Evolutionary conservation across 2,888 invertebrate genomes (phyloP), one percentile per base, ranked within the genome.

Genomic region (Geophilus truncorum): DNA sequence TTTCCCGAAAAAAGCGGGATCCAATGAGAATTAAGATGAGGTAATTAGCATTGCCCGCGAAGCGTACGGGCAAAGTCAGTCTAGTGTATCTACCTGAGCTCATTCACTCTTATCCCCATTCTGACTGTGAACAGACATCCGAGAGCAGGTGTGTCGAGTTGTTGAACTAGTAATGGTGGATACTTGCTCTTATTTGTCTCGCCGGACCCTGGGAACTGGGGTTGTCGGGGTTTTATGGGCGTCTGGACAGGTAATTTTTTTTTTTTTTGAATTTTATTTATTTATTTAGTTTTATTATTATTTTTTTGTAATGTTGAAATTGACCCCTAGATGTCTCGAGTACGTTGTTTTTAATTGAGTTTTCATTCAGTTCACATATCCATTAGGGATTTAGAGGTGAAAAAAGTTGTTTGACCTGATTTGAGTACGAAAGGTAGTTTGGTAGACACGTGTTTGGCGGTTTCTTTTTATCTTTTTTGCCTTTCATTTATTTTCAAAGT

Each of bases 81-180:
- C 18, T 57, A 21, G 57, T 57, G 57, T 57, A 21, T 57, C 57
- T 57, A 57, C 57, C 10, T 57, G 57, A 57, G 57, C 57, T 57
- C 57, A 57, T 57, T 57, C 57, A 57, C 57, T 57, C 57, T 57
- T 57, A 57, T 57, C 57, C 57, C 57, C 57, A 18, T 57, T 57
- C 57, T 18, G 57, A 21, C 18, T 3, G 7, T 7, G n/a, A n/a
- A 9, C 21, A 9, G 57, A 57, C 57, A 18, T 57, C 10, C 57
- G 18, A 18, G 18, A 9, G 15, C 57, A 57, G 57, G 57, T 57
- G 57, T 23, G 10, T 21, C 7, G 51, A 57, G 57, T 57, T 2
- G 57, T 18, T 57, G 21, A 57, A 57, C 57, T 23, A 57, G 57
- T 57, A 18, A 57, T 57, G 57, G 57, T 57, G 23, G 57, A 57